Base-by-base conservation (phyloP, 2,113 vertebrate species). In the Uria lomvia region DNA sequence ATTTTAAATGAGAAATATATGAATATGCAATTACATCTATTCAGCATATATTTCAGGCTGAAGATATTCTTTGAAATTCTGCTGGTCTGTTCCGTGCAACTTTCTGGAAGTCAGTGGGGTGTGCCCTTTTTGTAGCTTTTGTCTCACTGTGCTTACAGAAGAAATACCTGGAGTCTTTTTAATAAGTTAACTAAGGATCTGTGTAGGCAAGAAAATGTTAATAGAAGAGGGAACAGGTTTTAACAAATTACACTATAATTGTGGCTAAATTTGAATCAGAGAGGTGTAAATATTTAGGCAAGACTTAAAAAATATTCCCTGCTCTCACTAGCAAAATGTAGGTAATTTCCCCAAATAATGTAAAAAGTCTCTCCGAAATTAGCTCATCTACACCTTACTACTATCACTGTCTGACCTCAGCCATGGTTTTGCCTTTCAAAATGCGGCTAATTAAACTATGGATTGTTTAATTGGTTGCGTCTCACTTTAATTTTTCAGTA, bases 261-360 rank as follows among this genome's bases (percentile, higher is more conserved):
- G 60, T 81, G 50, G 42, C 81, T 96, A 88, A 53, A 75, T 94
- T 92, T 77, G 47, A 84, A 76, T 77, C 72, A 87, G 70, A 94
- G 43, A 92, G 62, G 38, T 90, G 73, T 86, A 81, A 86, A 93
- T 96, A 93, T 97, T 95, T 96, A 94, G 79, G 70, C 87, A 91
- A 85, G 67, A 43, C 36, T 92, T 92, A 29, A 93, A 90, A 88
- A 97, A 60, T 92, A 86, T 43, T 89, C 32, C 8, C 17, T 72
- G 19, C 15, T 79, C 23, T 83, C 21, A n/a, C 45, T 83, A 79
- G 40, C 5, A 86, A 95, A 90, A 83, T 42, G 3, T 66, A 56
- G 27, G 3, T 58, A 70, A 16, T 83, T 86, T 77, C 43, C 36
- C 30, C 15, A 86, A 74, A 80, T 62, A 32, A 63, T 71, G 36